Evolutionary conservation across 2,113 vertebrate species (phyloP), one percentile per base, ranked within the genome.

Genomic region (Cyprinodon brontotheroides): DNA sequence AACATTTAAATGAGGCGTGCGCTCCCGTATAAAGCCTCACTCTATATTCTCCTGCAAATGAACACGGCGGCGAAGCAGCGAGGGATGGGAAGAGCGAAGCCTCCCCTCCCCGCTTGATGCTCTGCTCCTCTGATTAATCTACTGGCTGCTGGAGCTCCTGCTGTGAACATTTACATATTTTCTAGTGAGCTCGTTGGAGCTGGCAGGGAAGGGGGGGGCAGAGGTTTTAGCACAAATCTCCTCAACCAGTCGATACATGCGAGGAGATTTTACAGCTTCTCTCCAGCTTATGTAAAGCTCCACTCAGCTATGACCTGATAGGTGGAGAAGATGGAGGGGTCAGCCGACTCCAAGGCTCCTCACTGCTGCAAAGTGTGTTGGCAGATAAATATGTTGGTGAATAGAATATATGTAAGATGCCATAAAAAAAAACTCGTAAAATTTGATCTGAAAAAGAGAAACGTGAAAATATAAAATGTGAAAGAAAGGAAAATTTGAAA

Each of bases 1-100:
- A 93, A 93, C 93, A 94, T 94, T 94, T 92, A 94, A 93, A 94
- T 94, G 89, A 93, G 91, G 89, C 90, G 86, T 84, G 83, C 70
- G 76, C 90, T 87, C 80, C 80, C 80, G 83, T 80, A 84, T 91
- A 92, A 89, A 91, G 80, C 87, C 79, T 72, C 78, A 14, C 83
- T 80, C 92, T 91, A 90, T 89, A 91, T 92, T 93, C 90, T 93
- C 81, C 87, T 89, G 89, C 86, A 93, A 93, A 92, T 93, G 78
- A 90, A 78, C 77, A 87, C 84, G 87, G 83, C 43, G 83, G 80
- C 67, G 85, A 74, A 39, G 87, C 68, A 38, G 83, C 68, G 36
- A 75, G 65, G 78, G 53, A 61, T 66, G 75, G 74, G 66, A 72
- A 72, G 84, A 61, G 87, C 78, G 77, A 65, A 78, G 85, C 76